Evolutionary conservation across 2,113 vertebrate genomes (phyloP).

Genomic region (Ceratotherium simum): DNA sequence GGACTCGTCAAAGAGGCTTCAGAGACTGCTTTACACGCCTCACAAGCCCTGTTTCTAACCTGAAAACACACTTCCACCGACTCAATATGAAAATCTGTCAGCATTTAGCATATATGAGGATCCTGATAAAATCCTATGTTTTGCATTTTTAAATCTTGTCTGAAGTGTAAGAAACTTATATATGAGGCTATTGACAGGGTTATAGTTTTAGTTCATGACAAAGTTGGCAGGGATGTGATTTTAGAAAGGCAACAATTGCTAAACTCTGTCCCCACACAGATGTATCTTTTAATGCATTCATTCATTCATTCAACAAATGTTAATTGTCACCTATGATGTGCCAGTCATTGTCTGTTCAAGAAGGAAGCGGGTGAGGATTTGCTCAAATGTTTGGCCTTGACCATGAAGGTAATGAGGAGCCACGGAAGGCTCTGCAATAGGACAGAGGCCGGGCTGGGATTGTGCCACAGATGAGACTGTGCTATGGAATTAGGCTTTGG

Average conservation of each 20-base stretch:
- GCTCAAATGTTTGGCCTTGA: background rate
- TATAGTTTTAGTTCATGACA: constrained; percentile 47
- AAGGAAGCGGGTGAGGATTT: background rate
- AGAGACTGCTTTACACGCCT: constrained; percentile 57
- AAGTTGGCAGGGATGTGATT: background rate
- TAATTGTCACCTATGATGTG: background rate
- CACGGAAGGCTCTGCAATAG: background rate
- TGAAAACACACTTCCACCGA: constrained; percentile 48
- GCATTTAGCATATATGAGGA: constrained; percentile 53
- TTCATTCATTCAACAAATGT: background rate
- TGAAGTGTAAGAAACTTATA: constrained; percentile 49
- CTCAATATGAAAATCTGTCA: constrained; percentile 55
- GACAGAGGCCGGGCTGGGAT: background rate
- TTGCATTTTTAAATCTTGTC: background rate
- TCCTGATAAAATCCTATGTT: constrained; percentile 26
- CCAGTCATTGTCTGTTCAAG: background rate
- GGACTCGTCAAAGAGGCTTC: constrained; percentile 56
- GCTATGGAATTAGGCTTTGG: background rate
- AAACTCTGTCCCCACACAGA: background rate
- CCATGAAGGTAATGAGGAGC: background rate
- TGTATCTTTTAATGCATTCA: background rate
- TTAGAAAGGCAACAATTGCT: background rate
- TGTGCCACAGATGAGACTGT: background rate
- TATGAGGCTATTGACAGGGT: background rate
- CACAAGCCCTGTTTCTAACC: constrained; percentile 46